Evolutionary conservation across 2,888 invertebrate species (phyloP).

Genomic region (Drosophila quinaria): DNA sequence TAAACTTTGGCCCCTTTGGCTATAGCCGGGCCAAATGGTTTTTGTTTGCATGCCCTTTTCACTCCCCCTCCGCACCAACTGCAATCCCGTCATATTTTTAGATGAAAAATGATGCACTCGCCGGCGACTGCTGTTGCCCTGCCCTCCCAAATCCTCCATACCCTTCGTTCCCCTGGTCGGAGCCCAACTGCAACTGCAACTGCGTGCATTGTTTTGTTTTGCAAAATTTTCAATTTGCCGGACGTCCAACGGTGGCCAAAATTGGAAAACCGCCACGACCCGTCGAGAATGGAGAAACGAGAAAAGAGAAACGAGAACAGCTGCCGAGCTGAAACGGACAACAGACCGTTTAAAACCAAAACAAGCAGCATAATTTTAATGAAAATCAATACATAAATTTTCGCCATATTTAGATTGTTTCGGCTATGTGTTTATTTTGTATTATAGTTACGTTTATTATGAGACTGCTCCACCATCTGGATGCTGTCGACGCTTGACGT

Average conservation of each 20-base stretch:
- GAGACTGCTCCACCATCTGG: constrained; percentile 29
- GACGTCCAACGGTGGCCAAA: constrained; percentile 67
- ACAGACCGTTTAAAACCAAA: constrained; percentile 32
- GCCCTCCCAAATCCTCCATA: neutral
- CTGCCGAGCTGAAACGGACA: constrained; percentile 18
- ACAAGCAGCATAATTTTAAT: constrained; percentile 68
- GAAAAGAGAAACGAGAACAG: constrained; percentile 23
- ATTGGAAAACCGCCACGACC: constrained; percentile 67
- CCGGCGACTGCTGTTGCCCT: constrained; percentile 38
- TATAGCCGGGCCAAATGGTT: constrained; percentile 60
- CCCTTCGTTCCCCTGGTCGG: neutral
- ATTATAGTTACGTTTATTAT: constrained; percentile 78
- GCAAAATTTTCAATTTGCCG: constrained; percentile 76
- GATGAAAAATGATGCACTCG: constrained; percentile 81
- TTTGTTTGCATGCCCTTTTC: constrained; percentile 62
- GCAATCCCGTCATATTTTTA: constrained; percentile 14
- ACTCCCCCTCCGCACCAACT: neutral
- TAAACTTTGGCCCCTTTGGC: constrained; percentile 53
- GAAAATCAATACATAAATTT: constrained; percentile 79
- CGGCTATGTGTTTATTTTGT: constrained; percentile 77
- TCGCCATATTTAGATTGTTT: constrained; percentile 77
- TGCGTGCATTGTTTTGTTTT: constrained; percentile 63
- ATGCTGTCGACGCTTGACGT: constrained; percentile 11
- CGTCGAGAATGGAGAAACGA: constrained; percentile 19
- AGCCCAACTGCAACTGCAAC: constrained; percentile 38